phyloP scores from a whole-genome alignment of 2,113 vertebrate genomes.

The Acrocephalus arundinaceus region DNA sequence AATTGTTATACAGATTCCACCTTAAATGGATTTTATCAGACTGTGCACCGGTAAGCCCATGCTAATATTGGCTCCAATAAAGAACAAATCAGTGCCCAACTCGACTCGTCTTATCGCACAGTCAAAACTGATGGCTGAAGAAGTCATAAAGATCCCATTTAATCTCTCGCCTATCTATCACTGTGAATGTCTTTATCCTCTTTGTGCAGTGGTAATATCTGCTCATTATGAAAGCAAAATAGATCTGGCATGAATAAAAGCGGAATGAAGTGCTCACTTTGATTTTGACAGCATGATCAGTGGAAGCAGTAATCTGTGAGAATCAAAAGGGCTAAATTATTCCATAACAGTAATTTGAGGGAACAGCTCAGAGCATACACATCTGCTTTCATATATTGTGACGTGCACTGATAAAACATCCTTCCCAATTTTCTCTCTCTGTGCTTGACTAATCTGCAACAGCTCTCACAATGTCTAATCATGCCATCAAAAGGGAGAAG shows the following conservation, averaged over 20 bases:
- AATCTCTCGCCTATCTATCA: slow-evolving; percentile 92
- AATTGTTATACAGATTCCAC: slow-evolving; percentile 74
- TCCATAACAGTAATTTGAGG: slow-evolving; percentile 88
- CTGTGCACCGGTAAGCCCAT: slow-evolving; percentile 73
- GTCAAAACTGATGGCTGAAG: slow-evolving; percentile 91
- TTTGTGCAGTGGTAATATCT: slow-evolving; percentile 89
- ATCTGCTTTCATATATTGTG: slow-evolving; percentile 86
- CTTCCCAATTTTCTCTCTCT: slow-evolving; percentile 91
- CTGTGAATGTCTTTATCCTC: slow-evolving; percentile 85
- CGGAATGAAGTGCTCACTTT: slow-evolving; percentile 85
- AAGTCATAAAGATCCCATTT: slow-evolving; percentile 94
- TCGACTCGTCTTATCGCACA: slow-evolving; percentile 83
- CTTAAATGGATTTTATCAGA: slow-evolving; percentile 85
- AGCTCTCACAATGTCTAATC: slow-evolving; percentile 89
- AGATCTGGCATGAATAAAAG: slow-evolving; percentile 88
- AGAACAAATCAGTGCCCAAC: slow-evolving; percentile 87
- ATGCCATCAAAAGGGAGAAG: slow-evolving; percentile 85
- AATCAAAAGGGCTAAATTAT: slow-evolving; percentile 90
- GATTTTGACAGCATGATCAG: slow-evolving; percentile 89
- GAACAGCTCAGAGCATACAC: slow-evolving; percentile 86
- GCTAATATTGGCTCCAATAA: slow-evolving; percentile 89
- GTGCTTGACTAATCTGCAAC: slow-evolving; percentile 88
- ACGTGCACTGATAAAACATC: slow-evolving; percentile 94
- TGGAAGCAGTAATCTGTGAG: slow-evolving; percentile 86
- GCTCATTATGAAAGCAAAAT: slow-evolving; percentile 92